A percentile compares a stretch with the other conserved stretches of the same genome.
Conservation (phyloP, 2,888 invertebrate genomes). For the Drosophila infuscata region DNA sequence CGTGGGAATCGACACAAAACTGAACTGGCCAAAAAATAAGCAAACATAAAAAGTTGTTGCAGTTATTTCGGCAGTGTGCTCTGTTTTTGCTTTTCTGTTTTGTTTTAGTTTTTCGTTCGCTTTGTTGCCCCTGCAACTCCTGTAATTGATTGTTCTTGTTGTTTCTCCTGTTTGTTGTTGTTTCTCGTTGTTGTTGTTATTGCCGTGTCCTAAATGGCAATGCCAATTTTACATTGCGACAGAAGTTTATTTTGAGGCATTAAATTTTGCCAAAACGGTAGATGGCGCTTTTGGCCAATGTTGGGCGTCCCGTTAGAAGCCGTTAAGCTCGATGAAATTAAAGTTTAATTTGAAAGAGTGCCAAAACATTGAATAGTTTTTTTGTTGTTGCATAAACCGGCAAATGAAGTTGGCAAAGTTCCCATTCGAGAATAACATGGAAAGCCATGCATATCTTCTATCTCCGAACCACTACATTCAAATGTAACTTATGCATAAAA, state of each 20-base stretch:
- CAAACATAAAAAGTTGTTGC: conserved; percentile 36
- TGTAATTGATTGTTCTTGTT: conserved; percentile 58
- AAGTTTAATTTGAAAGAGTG: conserved; percentile 71
- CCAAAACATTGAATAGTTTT: conserved; percentile 65
- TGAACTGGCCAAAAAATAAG: conserved; percentile 36
- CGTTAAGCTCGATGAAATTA: conserved; percentile 43
- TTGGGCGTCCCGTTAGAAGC: conserved; percentile 5
- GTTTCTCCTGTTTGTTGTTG: conserved; percentile 10
- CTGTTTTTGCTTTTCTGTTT: conserved; percentile 31
- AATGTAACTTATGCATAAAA: neutral
- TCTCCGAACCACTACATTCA: neutral
- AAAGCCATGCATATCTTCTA: neutral
- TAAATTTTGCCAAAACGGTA: conserved; percentile 29
- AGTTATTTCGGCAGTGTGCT: conserved; percentile 38
- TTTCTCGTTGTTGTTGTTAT: conserved; percentile 23
- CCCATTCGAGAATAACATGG: conserved; percentile 2
- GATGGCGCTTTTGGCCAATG: conserved; percentile 14
- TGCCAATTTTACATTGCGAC: conserved; percentile 67
- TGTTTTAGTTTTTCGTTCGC: conserved; percentile 39
- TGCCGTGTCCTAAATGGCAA: conserved; percentile 59
- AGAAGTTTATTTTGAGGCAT: conserved; percentile 51
- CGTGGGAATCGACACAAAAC: conserved; percentile 69
- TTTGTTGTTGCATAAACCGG: conserved; percentile 3
- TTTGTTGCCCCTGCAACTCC: conserved; percentile 12
- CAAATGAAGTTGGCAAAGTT: conserved; percentile 38